These are phyloP conservation scores for Drosophila diplacantha DNA, from an alignment of 2,888 invertebrate genomes.

Conservation along the genomic window DNA sequence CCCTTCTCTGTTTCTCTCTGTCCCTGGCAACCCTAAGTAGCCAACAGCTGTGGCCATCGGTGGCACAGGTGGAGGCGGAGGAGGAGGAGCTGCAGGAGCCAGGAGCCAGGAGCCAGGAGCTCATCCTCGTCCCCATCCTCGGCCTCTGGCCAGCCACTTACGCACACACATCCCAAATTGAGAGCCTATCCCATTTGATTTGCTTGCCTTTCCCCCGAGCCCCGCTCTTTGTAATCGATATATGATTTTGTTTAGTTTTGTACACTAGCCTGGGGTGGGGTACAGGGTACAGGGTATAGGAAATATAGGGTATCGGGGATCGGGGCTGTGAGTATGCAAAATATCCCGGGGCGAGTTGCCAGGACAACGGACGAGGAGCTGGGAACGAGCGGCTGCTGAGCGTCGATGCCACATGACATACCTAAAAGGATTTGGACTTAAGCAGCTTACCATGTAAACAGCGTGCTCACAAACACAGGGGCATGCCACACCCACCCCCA, in stretches of 20 bases:
- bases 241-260: constrained; percentile 65
- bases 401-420: constrained; percentile 58
- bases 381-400: constrained; percentile 17
- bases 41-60: constrained; percentile 31
- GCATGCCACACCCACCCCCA: neutral
- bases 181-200: constrained; percentile 37
- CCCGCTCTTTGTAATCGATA: constrained; percentile 54
- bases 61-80: constrained; percentile 2
- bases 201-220: constrained; percentile 19
- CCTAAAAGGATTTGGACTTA: constrained; percentile 66
- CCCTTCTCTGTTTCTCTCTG: neutral
- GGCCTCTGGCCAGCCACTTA: constrained; percentile 20
- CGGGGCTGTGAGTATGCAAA: constrained; percentile 45
- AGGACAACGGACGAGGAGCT: constrained; percentile 19
- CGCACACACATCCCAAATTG: constrained; percentile 18
- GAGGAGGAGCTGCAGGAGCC: no score
- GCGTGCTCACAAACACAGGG: constrained; percentile 26
- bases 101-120: no score
- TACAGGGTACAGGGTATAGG: no score
- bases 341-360: constrained; percentile 54
- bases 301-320: no score
- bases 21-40: constrained; percentile 27
- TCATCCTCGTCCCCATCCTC: no score
- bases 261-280: constrained; percentile 29
- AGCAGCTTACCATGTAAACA: constrained; percentile 67